These are phyloP conservation scores for Ceyx margarethae DNA, from an alignment of 2,113 vertebrate genomes.

Conservation along the genomic window DNA sequence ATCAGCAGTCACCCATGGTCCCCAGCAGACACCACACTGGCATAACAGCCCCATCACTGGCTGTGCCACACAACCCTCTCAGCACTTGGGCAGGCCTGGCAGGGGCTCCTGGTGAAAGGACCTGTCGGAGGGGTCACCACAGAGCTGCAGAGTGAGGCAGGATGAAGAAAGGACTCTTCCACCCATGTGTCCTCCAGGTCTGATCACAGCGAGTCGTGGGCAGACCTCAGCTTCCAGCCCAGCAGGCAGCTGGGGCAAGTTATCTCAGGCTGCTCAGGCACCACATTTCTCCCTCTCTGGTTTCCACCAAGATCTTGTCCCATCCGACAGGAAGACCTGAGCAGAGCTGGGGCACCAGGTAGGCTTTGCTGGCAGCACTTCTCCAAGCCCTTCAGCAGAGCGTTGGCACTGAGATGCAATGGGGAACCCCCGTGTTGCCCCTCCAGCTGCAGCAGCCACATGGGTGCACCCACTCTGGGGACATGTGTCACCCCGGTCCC, in stretches of 20 bases:
- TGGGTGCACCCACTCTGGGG: accelerated
- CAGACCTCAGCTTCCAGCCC: not conserved
- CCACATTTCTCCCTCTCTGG: too few species aligned
- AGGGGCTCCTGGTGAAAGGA: not conserved
- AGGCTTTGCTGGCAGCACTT: not conserved
- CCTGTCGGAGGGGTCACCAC: accelerated
- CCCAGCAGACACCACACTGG: not conserved
- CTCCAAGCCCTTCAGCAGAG: not conserved
- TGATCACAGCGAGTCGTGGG: accelerated
- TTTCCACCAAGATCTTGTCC: accelerated
- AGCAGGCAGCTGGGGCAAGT: not conserved
- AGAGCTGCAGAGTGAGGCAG: accelerated
- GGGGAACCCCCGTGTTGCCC: accelerated
- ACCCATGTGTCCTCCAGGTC: accelerated
- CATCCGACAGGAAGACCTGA: accelerated
- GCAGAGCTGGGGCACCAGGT: not conserved
- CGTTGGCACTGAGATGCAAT: accelerated
- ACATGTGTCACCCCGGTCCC: accelerated
- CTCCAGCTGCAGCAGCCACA: accelerated
- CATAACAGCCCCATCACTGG: accelerated
- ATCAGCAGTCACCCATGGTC: accelerated
- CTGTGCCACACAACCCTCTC: accelerated
- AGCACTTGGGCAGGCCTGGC: not conserved
- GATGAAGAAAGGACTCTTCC: not conserved
- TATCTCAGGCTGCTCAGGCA: not conserved